These are phyloP conservation scores for Sipha maydis DNA, from an alignment of 2,888 invertebrate species.

Conservation along the genomic window DNA sequence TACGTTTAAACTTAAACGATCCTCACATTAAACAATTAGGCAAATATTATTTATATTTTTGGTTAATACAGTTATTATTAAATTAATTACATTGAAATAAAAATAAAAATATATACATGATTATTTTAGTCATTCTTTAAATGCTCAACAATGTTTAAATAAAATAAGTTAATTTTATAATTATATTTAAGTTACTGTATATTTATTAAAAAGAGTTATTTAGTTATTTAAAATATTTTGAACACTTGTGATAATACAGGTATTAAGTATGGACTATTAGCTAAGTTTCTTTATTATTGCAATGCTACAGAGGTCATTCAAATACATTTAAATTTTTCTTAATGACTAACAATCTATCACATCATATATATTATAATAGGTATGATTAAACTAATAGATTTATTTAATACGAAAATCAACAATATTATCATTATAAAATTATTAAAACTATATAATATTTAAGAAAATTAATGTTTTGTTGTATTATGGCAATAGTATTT, in stretches of 20 bases:
- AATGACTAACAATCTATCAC: neutral
- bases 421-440: neutral
- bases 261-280: neutral
- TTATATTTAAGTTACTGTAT: neutral
- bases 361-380: neutral
- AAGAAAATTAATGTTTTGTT: neutral
- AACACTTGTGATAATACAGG: neutral
- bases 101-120: neutral
- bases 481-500: too few relatives aligned
- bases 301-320: neutral
- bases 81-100: neutral
- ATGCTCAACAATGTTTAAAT: neutral
- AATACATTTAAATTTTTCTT: neutral
- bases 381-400: neutral
- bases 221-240: neutral
- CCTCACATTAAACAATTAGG: neutral
- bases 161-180: neutral
- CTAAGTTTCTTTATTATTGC: neutral
- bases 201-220: neutral
- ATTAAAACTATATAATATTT: neutral
- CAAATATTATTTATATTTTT: neutral
- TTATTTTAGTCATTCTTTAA: neutral
- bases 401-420: neutral
- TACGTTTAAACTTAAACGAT: neutral
- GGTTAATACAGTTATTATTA: neutral